These are phyloP conservation scores for Molothrus ater DNA, from an alignment of 2,797 vertebrate species.

Conservation along the genomic window DNA sequence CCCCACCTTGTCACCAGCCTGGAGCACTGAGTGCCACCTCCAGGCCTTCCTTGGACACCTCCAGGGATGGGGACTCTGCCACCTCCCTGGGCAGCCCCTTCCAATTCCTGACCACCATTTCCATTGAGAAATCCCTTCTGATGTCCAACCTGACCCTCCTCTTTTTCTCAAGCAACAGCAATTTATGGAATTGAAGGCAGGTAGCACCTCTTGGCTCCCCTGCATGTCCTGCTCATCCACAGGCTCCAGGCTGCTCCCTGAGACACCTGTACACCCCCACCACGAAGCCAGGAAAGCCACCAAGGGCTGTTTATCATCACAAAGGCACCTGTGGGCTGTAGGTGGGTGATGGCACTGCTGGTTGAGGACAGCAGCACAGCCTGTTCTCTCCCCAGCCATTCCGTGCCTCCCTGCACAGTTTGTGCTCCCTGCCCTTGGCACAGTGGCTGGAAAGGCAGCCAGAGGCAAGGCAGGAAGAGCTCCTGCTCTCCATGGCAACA, in stretches of 20 bases:
- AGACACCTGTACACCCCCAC: not conserved
- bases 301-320: not conserved
- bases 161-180: not conserved
- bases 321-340: not conserved
- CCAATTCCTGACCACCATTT: not conserved
- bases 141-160: not conserved
- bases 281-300: not conserved
- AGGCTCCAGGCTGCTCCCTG: not conserved
- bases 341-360: not conserved
- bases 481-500: not conserved
- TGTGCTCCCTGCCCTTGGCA: not conserved
- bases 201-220: not conserved
- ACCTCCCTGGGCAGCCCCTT: not conserved
- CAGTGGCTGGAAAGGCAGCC: not conserved
- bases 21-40: fast-evolving
- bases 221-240: not conserved
- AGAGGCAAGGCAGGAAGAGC: not conserved
- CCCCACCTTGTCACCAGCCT: not conserved
- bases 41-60: not conserved
- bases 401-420: fast-evolving
- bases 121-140: not conserved
- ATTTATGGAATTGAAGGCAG: too few species aligned
- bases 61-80: not conserved
- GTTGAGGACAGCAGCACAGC: not conserved
- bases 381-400: not conserved